Evolutionary conservation across 2,113 vertebrate genomes (phyloP), one percentile per base, ranked within the genome.

Genomic region (Zonotrichia leucophrys): DNA sequence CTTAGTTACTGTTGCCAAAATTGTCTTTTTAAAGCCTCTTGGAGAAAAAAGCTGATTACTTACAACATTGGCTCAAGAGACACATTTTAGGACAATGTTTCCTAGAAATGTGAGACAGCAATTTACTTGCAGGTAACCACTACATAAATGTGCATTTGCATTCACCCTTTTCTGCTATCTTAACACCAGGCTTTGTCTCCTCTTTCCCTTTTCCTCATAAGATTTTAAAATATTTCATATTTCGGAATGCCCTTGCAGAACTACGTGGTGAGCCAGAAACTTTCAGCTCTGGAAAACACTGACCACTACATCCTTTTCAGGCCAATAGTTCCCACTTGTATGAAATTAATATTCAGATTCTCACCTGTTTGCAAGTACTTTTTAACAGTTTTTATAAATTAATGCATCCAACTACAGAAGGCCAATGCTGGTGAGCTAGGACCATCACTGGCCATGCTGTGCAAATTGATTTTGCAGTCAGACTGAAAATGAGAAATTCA

Each of bases 1-100:
- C 83, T 79, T 44, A 84, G 80, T 59, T 83, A 92, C 81, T 60
- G 33, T 77, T 96, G 75, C 83, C 93, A 95, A 96, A 96, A 94
- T 49, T 86, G 72, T 37, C 39, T 77, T 96, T 96, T 94, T 85
- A 94, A 96, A 96, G 87, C 72, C 87, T 75, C n/a, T 59, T 33
- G 73, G 66, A 91, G 44, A 76, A 83, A 83, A 95, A 93, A 93
- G 82, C 68, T n/a, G 53, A 92, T 92, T 93, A 92, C 52, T 83
- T 91, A 28, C 1, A 86, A 46, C 39, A 39, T 21, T 69, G 69
- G 83, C 89, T 96, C 67, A 85, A 87, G 90, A 95, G 93, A 85
- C 25, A 73, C 8, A 39, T 81, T 86, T 93, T 56, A 56, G 19
- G 24, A 74, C 46, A 52, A 12, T 27, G 39, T 96, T 96, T 92